Percentiles rank a stretch among this genome's conserved stretches.
Evolutionary conservation across 2,113 vertebrate genomes (phyloP).

Genomic region (Romanogobio albipinnatus): DNA sequence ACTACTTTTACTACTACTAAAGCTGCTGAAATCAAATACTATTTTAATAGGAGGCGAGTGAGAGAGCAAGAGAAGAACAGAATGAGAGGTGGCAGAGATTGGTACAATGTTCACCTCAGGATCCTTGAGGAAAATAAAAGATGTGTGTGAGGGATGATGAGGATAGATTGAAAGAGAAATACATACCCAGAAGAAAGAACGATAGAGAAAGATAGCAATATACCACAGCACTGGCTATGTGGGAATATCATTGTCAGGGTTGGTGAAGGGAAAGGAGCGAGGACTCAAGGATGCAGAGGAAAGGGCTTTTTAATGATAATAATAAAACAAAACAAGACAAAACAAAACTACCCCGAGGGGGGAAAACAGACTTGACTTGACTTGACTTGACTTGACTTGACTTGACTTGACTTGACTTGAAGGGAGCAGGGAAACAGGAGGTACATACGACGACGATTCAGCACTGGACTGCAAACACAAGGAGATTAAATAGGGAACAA

Average conservation of each 20-base stretch:
- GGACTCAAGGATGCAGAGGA: too few relatives aligned
- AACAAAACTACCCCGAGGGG: too few relatives aligned
- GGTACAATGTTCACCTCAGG: not conserved
- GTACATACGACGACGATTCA: too few relatives aligned
- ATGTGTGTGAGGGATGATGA: conserved; percentile 12
- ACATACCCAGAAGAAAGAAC: not conserved
- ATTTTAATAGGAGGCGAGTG: not conserved
- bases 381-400: too few relatives aligned
- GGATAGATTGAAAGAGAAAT: conserved; percentile 4
- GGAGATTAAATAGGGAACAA: too few relatives aligned
- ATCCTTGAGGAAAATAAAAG: not conserved
- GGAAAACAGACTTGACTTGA: too few relatives aligned
- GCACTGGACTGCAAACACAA: too few relatives aligned
- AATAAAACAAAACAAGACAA: too few relatives aligned
- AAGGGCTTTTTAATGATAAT: too few relatives aligned
- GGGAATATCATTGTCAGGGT: not conserved
- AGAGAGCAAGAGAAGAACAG: conserved; percentile 13
- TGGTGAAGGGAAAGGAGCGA: too few relatives aligned
- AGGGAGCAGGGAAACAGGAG: too few relatives aligned
- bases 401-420: too few relatives aligned
- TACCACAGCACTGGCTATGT: not conserved
- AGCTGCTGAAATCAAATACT: conserved; percentile 42
- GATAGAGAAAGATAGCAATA: not conserved
- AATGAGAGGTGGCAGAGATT: not conserved
- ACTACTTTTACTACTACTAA: not conserved